These are phyloP conservation scores for Andrena bicolor DNA, from an alignment of 2,888 invertebrate species.

Conservation along the genomic window DNA sequence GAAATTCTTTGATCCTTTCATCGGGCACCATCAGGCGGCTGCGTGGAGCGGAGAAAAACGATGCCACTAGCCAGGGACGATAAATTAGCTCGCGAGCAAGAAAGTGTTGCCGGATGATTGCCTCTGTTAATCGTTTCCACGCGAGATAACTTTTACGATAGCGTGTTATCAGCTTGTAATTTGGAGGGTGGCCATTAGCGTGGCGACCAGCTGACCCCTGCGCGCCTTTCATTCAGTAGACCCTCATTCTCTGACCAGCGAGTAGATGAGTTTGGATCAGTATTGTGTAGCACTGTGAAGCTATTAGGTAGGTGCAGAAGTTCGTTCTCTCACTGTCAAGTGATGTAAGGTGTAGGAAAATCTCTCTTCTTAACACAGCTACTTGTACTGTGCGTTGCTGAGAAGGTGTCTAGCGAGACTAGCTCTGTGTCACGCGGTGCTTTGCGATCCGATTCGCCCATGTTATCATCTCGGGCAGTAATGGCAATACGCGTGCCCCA, in stretches of 20 bases:
- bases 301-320: neutral
- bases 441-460: too few species aligned
- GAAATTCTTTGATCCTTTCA: slow-evolving; percentile 42
- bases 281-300: neutral
- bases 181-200: slow-evolving; percentile 21
- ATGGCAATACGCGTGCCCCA: too few species aligned
- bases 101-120: slow-evolving; percentile 44
- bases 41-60: slow-evolving; percentile 19
- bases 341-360: too few species aligned
- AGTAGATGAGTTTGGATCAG: neutral
- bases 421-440: too few species aligned
- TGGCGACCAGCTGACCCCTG: neutral
- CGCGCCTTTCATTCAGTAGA: slow-evolving; percentile 2
- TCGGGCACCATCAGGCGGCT: slow-evolving; percentile 17
- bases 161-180: slow-evolving; percentile 45
- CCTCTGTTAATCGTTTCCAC: slow-evolving; percentile 30
- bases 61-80: slow-evolving; percentile 17
- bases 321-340: neutral
- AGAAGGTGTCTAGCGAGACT: too few species aligned
- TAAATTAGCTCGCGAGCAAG: slow-evolving; percentile 41
- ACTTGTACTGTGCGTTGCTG: too few species aligned
- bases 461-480: too few species aligned
- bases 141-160: slow-evolving; percentile 34
- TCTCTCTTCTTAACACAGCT: too few species aligned
- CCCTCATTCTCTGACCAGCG: neutral